Base-by-base conservation (phyloP, 2,888 invertebrate species). In the Osedax frankpressi region DNA sequence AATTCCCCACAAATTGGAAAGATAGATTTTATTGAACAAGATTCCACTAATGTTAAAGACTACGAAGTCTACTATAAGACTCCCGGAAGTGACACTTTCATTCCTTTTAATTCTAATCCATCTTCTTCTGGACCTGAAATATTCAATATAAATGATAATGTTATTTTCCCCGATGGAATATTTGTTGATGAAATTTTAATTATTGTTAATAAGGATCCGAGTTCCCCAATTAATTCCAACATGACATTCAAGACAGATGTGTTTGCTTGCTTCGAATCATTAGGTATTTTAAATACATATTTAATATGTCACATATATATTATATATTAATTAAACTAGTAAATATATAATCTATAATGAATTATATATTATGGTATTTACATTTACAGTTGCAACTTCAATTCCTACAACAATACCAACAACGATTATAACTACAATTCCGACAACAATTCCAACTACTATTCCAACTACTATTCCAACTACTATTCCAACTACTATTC, bases 11-110 rank as follows among this genome's bases (percentile, higher is more conserved):
- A 69, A 28, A 11, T 69, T 69, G 69, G 69, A 28, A 69, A 69
- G 28, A 29, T 69, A 28, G 69, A 69, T 69, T n/a, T 69, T 25
- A 2, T 26, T 25, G 69, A 69, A 28, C 28, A n/a, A 28, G 25
- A 19, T 28, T 69, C 69, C 26, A 69, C 3, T 11, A 69, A 69
- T 28, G 69, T 69, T 25, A 29, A 11, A 6, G 25, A 25, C 11
- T 69, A 69, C 69, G 69, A 69, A 69, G 69, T 69, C 2, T 69
- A 69, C 69, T 26, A 28, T 29, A 69, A 69, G 28, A 28, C 25
- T 28, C 69, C 28, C 24, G n/a, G 19, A 19, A 29, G 30, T 19
- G 29, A n/a, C 11, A 69, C 25, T 28, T 69, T 69, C 28, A 69
- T 29, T 19, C 69, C 69, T 19, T 69, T 69, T 28, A 69, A 69